Conservation (phyloP, 2,888 invertebrate genomes). For the Operophtera brumata region DNA sequence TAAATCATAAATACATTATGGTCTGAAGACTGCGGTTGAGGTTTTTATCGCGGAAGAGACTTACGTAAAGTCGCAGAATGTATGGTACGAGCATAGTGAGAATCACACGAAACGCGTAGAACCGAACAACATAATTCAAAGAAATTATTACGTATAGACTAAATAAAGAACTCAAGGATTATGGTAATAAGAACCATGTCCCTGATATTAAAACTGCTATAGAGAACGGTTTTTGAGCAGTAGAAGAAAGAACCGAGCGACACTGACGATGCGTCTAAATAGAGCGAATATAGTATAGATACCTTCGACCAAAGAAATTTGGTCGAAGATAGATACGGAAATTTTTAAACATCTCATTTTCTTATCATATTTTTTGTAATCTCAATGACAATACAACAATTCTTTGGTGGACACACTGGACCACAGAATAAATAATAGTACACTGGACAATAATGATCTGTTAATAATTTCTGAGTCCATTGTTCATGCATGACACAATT, state of each 20-base stretch:
- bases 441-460: slow-evolving; percentile 3
- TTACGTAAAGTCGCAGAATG: slow-evolving; percentile 1
- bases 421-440: too few relatives aligned
- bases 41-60: slow-evolving; percentile 14
- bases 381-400: background rate
- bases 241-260: too few relatives aligned
- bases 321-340: too few relatives aligned
- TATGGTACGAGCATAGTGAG: background rate
- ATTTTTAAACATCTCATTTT: background rate
- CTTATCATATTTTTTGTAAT: background rate
- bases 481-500: slow-evolving; percentile 9
- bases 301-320: too few relatives aligned
- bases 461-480: slow-evolving; percentile 13
- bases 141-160: too few relatives aligned
- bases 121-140: background rate
- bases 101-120: background rate
- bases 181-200: too few relatives aligned
- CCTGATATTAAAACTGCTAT: too few relatives aligned
- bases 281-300: too few relatives aligned
- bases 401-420: background rate
- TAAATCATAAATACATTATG: slow-evolving; percentile 11
- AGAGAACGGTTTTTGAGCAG: too few relatives aligned
- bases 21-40: slow-evolving; percentile 5
- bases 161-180: too few relatives aligned
- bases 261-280: too few relatives aligned